Evolutionary conservation across 2,797 vertebrate species (phyloP), one percentile per base, ranked within the genome.

Genomic region (Melanotaenia nigrans): DNA sequence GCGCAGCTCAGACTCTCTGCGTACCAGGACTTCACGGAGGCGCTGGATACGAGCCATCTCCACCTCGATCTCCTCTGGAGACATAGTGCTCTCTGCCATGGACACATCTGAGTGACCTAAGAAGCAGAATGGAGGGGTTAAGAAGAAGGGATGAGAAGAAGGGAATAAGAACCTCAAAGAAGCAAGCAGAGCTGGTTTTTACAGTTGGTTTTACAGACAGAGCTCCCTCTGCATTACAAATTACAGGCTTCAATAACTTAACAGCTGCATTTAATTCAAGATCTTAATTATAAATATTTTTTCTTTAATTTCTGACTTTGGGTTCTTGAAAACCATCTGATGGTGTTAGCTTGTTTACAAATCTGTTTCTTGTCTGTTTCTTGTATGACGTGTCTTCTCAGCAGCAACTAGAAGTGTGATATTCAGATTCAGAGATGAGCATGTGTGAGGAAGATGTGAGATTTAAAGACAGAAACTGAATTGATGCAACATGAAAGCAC

Each of bases 41-140:
- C 96, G 95, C 89, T 99, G 97, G 87, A 99, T 99, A 65, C 97
- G 97, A 47, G 95, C 90, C 98, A 99, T 99, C 92, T 99, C 98
- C 75, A 97, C 92, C 88, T 99, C 97, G 0, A 99, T 97, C 93
- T 99, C 97, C 57, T 98, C 97, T 0, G 97, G 96, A 92, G 96
- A 96, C 95, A 98, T 96, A 83, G 95, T 97, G 81, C 96, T 96
- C 90, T 99, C 98, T 12, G 96, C 97, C 98, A 99, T 99, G 53
- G 96, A 99, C 92, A 99, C 96, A 58, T 99, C 96, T 65, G 95
- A 95, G 73, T 97, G 96, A 91, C 90, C 97, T 98, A 89, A 63
- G 54, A 35, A 32, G 18, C 56, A 67, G 51, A 51, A 0, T 22
- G 11, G 25, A 18, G 16, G 13, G 20, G 1, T 30, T 12, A 14